Conservation (phyloP, 2,888 invertebrate species). For the Apodemia hepburni region DNA sequence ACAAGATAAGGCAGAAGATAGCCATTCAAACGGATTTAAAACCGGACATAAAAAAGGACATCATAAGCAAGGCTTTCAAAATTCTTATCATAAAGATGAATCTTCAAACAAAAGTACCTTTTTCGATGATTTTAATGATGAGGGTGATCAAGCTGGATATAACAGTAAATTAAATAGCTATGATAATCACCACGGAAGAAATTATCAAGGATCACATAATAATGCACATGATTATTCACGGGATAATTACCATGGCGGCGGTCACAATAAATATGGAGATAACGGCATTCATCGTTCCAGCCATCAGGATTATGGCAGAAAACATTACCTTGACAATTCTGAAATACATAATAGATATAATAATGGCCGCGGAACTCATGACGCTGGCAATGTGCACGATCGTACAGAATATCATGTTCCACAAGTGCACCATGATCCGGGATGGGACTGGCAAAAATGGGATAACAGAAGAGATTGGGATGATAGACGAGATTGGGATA, state of each 20-base stretch:
- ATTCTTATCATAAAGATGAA: constrained; percentile 86
- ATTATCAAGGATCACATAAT: constrained; percentile 64
- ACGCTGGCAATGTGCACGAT: constrained; percentile 57
- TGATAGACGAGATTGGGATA: constrained; percentile 44
- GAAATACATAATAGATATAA: constrained; percentile 63
- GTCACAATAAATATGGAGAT: constrained; percentile 61
- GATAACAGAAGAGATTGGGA: constrained; percentile 46
- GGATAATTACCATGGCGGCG: constrained; percentile 61
- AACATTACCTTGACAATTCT: constrained; percentile 67
- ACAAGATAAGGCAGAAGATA: constrained; percentile 68
- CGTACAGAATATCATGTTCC: constrained; percentile 53
- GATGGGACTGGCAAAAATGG: constrained; percentile 61
- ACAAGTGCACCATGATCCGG: constrained; percentile 44
- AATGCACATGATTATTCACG: constrained; percentile 61
- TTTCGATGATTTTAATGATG: constrained; percentile 82
- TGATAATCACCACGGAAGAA: constrained; percentile 62
- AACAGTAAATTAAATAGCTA: constrained; percentile 61
- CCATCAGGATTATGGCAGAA: constrained; percentile 65
- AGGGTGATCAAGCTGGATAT: constrained; percentile 66
- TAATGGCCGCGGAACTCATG: constrained; percentile 57
- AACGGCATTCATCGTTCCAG: constrained; percentile 59
- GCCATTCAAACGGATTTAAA: constrained; percentile 59
- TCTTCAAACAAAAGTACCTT: constrained; percentile 84
- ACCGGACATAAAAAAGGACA: constrained; percentile 84
- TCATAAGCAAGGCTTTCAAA: constrained; percentile 84